These are phyloP conservation scores for Rhinolophus sinicus DNA, from an alignment of 2,113 vertebrate genomes.

Conservation along the genomic window DNA sequence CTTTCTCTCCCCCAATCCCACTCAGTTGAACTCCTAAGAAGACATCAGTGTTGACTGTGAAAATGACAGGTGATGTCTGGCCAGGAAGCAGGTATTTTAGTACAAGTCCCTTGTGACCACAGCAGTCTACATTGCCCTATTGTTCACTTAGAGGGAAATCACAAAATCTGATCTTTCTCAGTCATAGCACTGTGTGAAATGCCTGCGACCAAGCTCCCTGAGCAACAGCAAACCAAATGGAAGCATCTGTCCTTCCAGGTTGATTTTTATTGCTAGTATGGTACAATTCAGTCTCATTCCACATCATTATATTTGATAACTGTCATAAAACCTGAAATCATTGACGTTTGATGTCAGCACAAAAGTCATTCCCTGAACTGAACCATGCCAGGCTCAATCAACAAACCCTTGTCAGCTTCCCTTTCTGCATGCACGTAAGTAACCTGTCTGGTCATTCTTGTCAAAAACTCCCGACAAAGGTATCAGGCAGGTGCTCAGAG, in stretches of 20 bases:
- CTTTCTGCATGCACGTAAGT: background rate
- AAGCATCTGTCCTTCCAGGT: slow-evolving; percentile 26
- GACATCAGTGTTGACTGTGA: background rate
- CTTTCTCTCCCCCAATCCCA: background rate
- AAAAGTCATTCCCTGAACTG: slow-evolving; percentile 39
- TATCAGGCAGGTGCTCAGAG: background rate
- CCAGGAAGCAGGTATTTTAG: background rate
- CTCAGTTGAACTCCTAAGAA: background rate
- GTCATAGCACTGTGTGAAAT: background rate
- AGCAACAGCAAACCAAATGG: slow-evolving; percentile 37
- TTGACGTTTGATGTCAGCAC: slow-evolving; percentile 37
- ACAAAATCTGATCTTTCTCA: background rate
- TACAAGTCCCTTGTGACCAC: background rate
- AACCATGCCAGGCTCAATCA: slow-evolving; percentile 52
- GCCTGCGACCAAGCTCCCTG: background rate
- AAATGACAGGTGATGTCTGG: background rate
- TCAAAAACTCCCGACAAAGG: background rate
- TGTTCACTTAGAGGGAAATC: background rate
- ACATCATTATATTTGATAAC: slow-evolving; percentile 72
- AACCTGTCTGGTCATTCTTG: background rate
- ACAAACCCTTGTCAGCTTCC: background rate
- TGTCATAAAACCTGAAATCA: slow-evolving; percentile 70
- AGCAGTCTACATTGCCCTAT: background rate
- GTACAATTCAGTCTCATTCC: slow-evolving; percentile 39
- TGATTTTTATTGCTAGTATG: slow-evolving; percentile 71